Base-by-base conservation (phyloP, 2,797 vertebrate species). In the Gorsachius magnificus region DNA sequence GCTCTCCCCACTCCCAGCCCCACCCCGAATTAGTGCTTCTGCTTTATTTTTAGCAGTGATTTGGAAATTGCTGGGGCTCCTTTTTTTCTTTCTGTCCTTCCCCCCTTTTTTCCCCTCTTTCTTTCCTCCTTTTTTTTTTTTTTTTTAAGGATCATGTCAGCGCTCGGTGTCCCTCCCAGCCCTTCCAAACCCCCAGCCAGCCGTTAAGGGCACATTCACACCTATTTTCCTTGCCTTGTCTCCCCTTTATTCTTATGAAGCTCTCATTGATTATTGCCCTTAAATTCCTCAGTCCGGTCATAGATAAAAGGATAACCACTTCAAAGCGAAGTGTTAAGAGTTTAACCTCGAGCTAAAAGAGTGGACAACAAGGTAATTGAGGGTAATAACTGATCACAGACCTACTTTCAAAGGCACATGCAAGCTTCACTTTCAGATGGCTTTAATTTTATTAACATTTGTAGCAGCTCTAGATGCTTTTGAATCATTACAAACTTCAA, bases 261-360 rank as follows among this genome's bases (percentile, higher is more conserved):
- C 98, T 98, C 98, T 98, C 98, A 99, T 99, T 99, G 98, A 98
- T 99, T 99, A 99, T 99, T 99, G 99, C 99, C 98, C 98, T 98
- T 98, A 98, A 99, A 99, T 99, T 99, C 99, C 99, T 99, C 98
- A 98, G 98, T 98, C 98, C 98, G 98, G 98, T 98, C 99, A 98
- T 98, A 99, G 99, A 99, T 99, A 99, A 99, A 99, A 99, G 99
- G 99, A 99, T 99, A 99, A 99, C 98, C 96, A 99, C 99, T 99
- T 99, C 99, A 99, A 99, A 99, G 99, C 97, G 96, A 98, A 98
- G 98, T 98, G 98, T 99, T 98, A 99, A 99, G 98, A 99, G 99
- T 99, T 99, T 99, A 99, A 99, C 99, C 99, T 98, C 98, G 91
- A 99, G 99, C 99, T 98, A 98, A 98, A 99, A 98, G 98, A 97